Percentiles rank a stretch among this genome's conserved stretches.
These are phyloP conservation scores for Bufotes viridis DNA, from an alignment of 2,797 vertebrate genomes.

Conservation along the genomic window DNA sequence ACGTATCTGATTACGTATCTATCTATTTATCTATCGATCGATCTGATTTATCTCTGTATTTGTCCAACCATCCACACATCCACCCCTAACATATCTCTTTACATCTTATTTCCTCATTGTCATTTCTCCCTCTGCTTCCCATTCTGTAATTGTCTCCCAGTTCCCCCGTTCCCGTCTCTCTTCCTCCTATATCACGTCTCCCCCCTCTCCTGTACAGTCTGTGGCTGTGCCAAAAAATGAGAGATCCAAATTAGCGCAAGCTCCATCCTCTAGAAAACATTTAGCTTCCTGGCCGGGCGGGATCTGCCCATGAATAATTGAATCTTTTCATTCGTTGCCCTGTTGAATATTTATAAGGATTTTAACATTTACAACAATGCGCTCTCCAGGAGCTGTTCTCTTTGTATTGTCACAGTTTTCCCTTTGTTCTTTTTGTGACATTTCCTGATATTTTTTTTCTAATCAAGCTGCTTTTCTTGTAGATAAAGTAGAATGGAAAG, in stretches of 20 bases:
- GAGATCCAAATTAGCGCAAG: constrained; percentile 61
- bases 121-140: constrained; percentile 5
- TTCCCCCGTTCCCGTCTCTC: constrained; percentile 12
- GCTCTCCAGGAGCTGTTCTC: constrained; percentile 59
- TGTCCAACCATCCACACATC: not conserved
- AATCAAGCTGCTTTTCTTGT: constrained; percentile 59
- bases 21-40: not conserved
- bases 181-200: constrained; percentile 41
- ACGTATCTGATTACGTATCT: too few relatives aligned
- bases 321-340: constrained; percentile 63
- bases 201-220: constrained; percentile 45
- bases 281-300: constrained; percentile 61
- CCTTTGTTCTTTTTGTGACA: constrained; percentile 62
- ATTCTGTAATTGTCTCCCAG: constrained; percentile 31
- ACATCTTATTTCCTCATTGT: constrained; percentile 16
- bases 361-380: constrained; percentile 63
- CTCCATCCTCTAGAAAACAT: constrained; percentile 61
- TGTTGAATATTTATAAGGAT: constrained; percentile 64
- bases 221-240: constrained; percentile 59
- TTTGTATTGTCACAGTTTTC: constrained; percentile 62
- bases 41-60: not conserved
- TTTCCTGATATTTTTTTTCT: constrained; percentile 62
- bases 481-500: constrained; percentile 54
- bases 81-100: constrained; percentile 4
- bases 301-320: constrained; percentile 64